Conservation (phyloP, 2,888 invertebrate species). For the Hedychridium roseum region DNA sequence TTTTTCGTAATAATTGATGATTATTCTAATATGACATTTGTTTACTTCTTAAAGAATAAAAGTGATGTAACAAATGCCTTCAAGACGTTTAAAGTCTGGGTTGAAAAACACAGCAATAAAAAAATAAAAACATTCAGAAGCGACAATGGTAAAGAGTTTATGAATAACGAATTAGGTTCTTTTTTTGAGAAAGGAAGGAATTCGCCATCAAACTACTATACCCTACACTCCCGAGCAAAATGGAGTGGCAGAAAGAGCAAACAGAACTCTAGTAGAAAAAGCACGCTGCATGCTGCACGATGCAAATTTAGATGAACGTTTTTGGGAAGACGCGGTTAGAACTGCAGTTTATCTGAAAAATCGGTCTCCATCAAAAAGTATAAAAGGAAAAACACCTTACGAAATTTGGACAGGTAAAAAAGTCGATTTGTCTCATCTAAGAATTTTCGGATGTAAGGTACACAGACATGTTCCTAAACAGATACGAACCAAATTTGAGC, state of each 20-base stretch:
- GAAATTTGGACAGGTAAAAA: constrained; percentile 23
- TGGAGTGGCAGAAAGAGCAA: constrained; percentile 11
- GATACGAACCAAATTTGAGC: constrained; percentile 14
- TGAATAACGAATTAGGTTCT: neutral
- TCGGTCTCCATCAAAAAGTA: constrained; percentile 23
- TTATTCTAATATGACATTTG: neutral
- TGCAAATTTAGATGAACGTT: neutral
- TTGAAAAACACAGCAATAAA: constrained; percentile 4
- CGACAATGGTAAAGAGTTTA: constrained; percentile 7
- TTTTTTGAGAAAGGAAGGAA: constrained; percentile 1
- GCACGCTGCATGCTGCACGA: constrained; percentile 3
- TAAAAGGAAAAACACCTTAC: constrained; percentile 19
- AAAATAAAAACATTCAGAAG: constrained; percentile 7
- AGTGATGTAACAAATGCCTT: neutral
- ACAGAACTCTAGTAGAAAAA: constrained; percentile 11
- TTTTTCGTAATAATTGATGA: neutral
- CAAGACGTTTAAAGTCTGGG: neutral
- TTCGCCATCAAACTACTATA: constrained; percentile 4
- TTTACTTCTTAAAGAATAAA: neutral
- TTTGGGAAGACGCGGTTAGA: constrained; percentile 1
- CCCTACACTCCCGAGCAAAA: constrained; percentile 8
- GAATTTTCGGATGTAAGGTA: constrained; percentile 28
- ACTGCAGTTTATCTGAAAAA: constrained; percentile 5
- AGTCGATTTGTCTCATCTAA: constrained; percentile 26
- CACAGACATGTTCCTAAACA: constrained; percentile 13